Percentiles rank a stretch among this genome's conserved stretches.
Evolutionary conservation across 2,888 invertebrate species (phyloP).

Genomic region (Pseudococcus jackbeardsleyi): DNA sequence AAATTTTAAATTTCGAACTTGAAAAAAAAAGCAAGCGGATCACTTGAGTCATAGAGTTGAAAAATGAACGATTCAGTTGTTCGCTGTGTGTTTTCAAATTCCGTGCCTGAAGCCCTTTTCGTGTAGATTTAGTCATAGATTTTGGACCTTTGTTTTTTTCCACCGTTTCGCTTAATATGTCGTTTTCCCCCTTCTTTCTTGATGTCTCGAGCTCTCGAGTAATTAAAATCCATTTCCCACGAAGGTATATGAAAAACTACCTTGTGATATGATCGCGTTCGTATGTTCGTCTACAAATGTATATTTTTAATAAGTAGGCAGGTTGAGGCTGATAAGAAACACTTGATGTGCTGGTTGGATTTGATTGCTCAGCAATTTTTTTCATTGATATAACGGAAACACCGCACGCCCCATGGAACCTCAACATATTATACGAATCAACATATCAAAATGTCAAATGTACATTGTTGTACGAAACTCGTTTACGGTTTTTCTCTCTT

Average conservation of each 20-base stretch:
- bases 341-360: neutral
- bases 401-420: neutral
- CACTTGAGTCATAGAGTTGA: too few species aligned
- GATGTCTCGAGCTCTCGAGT: neutral
- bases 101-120: too few species aligned
- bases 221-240: neutral
- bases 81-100: too few species aligned
- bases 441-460: slow-evolving; percentile 40
- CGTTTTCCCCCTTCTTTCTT: neutral
- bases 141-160: neutral
- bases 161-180: neutral
- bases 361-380: slow-evolving; percentile 36
- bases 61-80: too few species aligned
- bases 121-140: too few species aligned
- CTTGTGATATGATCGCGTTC: slow-evolving; percentile 1
- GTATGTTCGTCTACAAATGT: neutral
- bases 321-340: neutral
- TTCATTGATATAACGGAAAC: slow-evolving; percentile 34
- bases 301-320: neutral
- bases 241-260: neutral
- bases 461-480: slow-evolving; percentile 26
- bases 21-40: too few species aligned
- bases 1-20: too few species aligned
- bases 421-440: neutral
- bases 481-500: neutral